Evolutionary conservation across 2,797 vertebrate species (phyloP).

Genomic region (Oceanodroma leucorhoa): DNA sequence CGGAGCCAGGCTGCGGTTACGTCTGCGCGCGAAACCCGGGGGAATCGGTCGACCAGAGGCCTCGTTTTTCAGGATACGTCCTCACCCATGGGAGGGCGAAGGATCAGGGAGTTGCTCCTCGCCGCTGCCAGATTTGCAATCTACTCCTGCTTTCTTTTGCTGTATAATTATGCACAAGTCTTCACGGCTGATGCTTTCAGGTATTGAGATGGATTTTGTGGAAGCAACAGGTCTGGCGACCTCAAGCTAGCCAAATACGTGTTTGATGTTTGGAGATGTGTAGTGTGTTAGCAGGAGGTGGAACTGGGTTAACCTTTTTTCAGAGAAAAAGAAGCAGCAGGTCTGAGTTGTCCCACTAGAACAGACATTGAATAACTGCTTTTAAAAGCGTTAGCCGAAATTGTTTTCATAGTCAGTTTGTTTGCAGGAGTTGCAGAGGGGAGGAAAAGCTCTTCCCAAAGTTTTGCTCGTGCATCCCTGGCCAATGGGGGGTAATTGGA

Average conservation of each 20-base stretch:
- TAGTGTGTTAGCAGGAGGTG: neutral
- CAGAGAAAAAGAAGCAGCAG: neutral
- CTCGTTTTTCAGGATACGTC: fast-evolving
- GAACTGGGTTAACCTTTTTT: neutral
- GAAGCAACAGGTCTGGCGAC: neutral
- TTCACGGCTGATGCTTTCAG: neutral
- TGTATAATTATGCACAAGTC: neutral
- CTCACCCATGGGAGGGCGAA: neutral
- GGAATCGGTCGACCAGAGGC: neutral
- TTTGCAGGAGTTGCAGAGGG: neutral
- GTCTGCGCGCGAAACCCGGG: fast-evolving
- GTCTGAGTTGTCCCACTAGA: neutral
- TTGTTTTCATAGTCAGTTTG: fast-evolving
- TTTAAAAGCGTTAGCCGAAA: neutral
- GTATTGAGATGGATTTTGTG: neutral
- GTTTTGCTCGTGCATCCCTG: neutral
- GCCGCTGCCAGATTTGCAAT: neutral
- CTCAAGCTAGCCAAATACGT: fast-evolving
- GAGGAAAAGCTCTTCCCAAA: neutral
- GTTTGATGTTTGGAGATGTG: neutral
- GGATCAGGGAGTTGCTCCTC: neutral
- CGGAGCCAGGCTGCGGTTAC: neutral
- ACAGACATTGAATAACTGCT: neutral
- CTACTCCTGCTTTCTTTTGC: neutral
- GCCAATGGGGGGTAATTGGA: fast-evolving